Evolutionary conservation across 1,140 invertebrate species (phyloP).

Genomic region (Hermatobates lingyangjiaoensis): DNA sequence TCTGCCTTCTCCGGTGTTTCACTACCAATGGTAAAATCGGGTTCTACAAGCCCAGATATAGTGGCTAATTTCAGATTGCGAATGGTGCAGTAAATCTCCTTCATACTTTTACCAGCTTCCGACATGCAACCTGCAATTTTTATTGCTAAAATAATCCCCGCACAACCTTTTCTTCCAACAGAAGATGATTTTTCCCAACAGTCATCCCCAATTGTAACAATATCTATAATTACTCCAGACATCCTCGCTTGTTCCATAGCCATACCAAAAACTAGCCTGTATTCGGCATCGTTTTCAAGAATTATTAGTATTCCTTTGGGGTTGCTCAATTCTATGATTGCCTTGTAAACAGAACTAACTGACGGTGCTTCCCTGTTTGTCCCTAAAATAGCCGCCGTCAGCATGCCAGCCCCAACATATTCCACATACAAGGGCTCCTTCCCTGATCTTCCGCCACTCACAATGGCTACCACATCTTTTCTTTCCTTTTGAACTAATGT

Average conservation of each 20-base stretch:
- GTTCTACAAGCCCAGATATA: neutral
- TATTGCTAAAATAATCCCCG: neutral
- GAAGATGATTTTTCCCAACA: neutral
- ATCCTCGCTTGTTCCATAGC: neutral
- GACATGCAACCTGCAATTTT: neutral
- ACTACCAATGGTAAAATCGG: neutral
- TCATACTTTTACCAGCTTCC: neutral
- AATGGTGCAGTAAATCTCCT: neutral
- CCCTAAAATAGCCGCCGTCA: conserved; percentile 24
- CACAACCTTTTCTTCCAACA: neutral
- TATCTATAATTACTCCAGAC: neutral
- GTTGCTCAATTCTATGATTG: neutral
- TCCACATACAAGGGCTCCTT: conserved; percentile 43
- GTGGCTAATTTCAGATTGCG: neutral
- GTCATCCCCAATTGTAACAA: neutral
- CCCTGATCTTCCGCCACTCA: conserved; percentile 44
- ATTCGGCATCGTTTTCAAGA: neutral
- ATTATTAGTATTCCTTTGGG: neutral
- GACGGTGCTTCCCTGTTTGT: neutral
- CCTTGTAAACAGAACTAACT: neutral
- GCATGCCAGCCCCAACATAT: conserved; percentile 45
- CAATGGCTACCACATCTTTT: conserved; percentile 31
- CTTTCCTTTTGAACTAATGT: neutral
- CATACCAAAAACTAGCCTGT: neutral
- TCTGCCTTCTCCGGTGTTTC: no score